Percentiles rank a stretch among this genome's conserved stretches.
These are phyloP conservation scores for Spermophilus dauricus DNA, from an alignment of 2,113 vertebrate species.

Conservation along the genomic window DNA sequence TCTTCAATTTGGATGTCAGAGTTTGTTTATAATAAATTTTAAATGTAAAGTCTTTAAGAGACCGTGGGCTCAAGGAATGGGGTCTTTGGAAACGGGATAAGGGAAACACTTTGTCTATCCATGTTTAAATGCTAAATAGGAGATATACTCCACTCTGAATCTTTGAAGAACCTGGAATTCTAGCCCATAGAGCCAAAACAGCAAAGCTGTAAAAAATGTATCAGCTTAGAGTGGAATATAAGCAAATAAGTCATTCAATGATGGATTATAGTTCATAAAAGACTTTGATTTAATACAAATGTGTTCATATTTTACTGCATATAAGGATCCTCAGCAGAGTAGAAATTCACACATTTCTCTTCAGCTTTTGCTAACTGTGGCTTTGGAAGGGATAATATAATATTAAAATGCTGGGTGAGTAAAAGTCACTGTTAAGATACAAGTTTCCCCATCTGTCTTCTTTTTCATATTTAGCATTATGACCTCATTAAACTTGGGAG, in stretches of 20 bases:
- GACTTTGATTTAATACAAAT: slow-evolving; percentile 70
- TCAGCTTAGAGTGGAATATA: slow-evolving; percentile 24
- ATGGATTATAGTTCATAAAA: slow-evolving; percentile 55
- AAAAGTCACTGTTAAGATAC: slow-evolving; percentile 67
- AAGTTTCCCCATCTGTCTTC: slow-evolving; percentile 58
- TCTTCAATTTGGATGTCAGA: neutral
- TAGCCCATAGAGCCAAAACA: slow-evolving; percentile 6
- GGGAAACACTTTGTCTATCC: neutral
- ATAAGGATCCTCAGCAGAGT: slow-evolving; percentile 32
- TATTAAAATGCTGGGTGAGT: slow-evolving; percentile 71
- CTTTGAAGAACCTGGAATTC: slow-evolving; percentile 13
- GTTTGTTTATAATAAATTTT: slow-evolving; percentile 40
- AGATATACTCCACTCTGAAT: slow-evolving; percentile 1
- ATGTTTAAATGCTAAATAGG: neutral
- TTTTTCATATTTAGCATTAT: slow-evolving; percentile 52
- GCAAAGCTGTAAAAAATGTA: neutral
- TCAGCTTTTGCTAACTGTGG: slow-evolving; percentile 52
- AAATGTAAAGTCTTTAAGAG: slow-evolving; percentile 5
- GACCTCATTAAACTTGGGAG: slow-evolving; percentile 59
- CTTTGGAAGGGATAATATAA: slow-evolving; percentile 66
- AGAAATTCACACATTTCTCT: slow-evolving; percentile 52
- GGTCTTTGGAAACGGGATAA: neutral
- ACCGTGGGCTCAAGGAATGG: neutral
- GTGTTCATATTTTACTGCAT: slow-evolving; percentile 61
- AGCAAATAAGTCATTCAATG: slow-evolving; percentile 50